Conservation (phyloP, 1,140 invertebrate species). For the Microplitis demolitor region DNA sequence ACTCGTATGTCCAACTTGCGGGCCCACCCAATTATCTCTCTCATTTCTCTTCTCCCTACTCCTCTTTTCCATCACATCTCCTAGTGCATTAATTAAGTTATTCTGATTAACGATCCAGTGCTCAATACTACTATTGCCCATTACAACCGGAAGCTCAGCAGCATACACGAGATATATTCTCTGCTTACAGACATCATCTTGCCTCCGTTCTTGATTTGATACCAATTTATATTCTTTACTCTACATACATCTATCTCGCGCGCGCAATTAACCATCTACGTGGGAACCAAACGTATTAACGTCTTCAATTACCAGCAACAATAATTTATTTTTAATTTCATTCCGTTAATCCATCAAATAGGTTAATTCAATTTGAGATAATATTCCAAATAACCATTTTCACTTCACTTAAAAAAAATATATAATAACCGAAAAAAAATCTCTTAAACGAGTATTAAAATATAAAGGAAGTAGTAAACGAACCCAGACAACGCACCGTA, state of each 20-base stretch:
- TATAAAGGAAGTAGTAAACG: no score
- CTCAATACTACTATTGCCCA: neutral
- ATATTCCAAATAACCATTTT: neutral
- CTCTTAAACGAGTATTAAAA: no score
- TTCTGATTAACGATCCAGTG: conserved; percentile 33
- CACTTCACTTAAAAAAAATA: no score
- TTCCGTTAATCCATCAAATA: neutral
- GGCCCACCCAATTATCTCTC: conserved; percentile 43
- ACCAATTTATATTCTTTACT: neutral
- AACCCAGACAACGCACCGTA: no score
- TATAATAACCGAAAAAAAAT: no score
- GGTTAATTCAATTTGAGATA: neutral
- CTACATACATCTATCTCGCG: conserved; percentile 24
- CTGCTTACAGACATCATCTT: no score
- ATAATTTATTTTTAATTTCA: neutral
- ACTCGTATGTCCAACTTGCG: conserved; percentile 17
- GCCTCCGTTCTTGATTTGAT: neutral
- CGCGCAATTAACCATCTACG: conserved; percentile 41
- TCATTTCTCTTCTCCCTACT: conserved; percentile 9
- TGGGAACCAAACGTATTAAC: conserved; percentile 40
- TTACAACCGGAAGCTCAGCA: neutral
- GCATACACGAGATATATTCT: no score
- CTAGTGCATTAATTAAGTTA: conserved; percentile 51
- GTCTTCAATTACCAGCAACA: neutral
- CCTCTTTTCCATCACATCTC: conserved; percentile 2